Conservation (phyloP, 2,113 vertebrate genomes). For the Eurystomus gularis region DNA sequence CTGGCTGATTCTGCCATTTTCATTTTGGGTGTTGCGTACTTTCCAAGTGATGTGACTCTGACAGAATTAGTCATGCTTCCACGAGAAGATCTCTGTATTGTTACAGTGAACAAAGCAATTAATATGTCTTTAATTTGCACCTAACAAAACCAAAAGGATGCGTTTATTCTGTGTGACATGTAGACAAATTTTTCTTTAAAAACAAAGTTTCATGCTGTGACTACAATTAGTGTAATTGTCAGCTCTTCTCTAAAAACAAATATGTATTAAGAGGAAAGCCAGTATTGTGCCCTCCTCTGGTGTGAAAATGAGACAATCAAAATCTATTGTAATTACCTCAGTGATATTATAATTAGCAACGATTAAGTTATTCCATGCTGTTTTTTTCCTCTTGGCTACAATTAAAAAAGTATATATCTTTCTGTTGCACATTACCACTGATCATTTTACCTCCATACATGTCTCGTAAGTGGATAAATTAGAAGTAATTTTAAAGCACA, state of each 20-base stretch:
- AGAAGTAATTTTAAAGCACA: conserved; percentile 85
- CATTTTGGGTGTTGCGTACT: not conserved
- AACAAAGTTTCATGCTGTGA: conserved; percentile 90
- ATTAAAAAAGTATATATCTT: conserved; percentile 95
- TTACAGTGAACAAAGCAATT: conserved; percentile 78
- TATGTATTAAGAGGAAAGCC: conserved; percentile 88
- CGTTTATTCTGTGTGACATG: conserved; percentile 76
- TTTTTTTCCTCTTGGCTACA: conserved; percentile 88
- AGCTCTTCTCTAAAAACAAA: conserved; percentile 93
- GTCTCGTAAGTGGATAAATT: conserved; percentile 83
- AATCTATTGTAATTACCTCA: conserved; percentile 97
- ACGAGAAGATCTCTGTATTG: conserved; percentile 51
- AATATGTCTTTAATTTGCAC: conserved; percentile 84
- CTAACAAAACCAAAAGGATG: conserved; percentile 76
- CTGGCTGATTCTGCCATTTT: not conserved
- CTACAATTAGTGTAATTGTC: conserved; percentile 93
- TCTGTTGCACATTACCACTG: conserved; percentile 84
- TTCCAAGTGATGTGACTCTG: conserved; percentile 3
- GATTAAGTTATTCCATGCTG: conserved; percentile 92
- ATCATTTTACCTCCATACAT: conserved; percentile 86
- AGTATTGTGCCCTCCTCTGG: conserved; percentile 85
- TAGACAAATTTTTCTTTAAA: conserved; percentile 79
- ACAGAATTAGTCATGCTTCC: conserved; percentile 34
- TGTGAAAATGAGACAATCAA: conserved; percentile 96
- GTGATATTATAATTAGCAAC: conserved; percentile 97